Evolutionary conservation across 2,888 invertebrate genomes (phyloP).

Genomic region (Hypercompe scribonia): DNA sequence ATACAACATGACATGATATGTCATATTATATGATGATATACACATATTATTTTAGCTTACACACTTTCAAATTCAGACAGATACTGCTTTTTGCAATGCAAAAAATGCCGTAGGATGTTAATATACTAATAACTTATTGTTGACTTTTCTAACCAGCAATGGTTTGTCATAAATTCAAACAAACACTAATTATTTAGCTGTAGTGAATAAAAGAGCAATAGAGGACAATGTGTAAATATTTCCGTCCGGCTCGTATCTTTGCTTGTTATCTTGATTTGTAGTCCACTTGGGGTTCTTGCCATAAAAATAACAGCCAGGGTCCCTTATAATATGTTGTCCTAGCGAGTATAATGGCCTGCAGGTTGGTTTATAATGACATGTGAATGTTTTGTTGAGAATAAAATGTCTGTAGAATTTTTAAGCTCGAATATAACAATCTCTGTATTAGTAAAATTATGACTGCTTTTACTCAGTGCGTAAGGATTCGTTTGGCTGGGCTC

Average conservation of each 20-base stretch:
- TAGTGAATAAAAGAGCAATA: slow-evolving; percentile 54
- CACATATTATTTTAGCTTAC: not conserved
- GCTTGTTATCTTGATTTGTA: slow-evolving; percentile 83
- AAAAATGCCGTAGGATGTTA: not conserved
- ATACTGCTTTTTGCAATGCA: not conserved
- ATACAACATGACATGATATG: no score
- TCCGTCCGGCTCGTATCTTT: slow-evolving; percentile 68
- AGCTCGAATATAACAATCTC: slow-evolving; percentile 54
- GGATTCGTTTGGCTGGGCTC: not conserved
- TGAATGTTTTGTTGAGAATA: slow-evolving; percentile 60
- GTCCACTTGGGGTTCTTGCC: slow-evolving; percentile 71
- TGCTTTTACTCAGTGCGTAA: slow-evolving; percentile 16
- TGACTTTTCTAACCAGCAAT: not conserved
- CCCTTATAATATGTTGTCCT: slow-evolving; percentile 68
- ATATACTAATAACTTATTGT: not conserved
- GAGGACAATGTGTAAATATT: slow-evolving; percentile 70
- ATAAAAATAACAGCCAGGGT: slow-evolving; percentile 76
- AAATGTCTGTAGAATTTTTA: slow-evolving; percentile 57
- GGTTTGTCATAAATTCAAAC: not conserved
- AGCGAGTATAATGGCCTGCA: slow-evolving; percentile 68
- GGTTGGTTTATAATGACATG: slow-evolving; percentile 68
- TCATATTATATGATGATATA: not conserved
- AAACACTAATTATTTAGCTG: slow-evolving; percentile 36
- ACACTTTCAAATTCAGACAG: not conserved
- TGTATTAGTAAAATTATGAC: slow-evolving; percentile 40